These are phyloP conservation scores for Aphaenogaster floridana DNA, from an alignment of 1,140 invertebrate species.

Conservation along the genomic window DNA sequence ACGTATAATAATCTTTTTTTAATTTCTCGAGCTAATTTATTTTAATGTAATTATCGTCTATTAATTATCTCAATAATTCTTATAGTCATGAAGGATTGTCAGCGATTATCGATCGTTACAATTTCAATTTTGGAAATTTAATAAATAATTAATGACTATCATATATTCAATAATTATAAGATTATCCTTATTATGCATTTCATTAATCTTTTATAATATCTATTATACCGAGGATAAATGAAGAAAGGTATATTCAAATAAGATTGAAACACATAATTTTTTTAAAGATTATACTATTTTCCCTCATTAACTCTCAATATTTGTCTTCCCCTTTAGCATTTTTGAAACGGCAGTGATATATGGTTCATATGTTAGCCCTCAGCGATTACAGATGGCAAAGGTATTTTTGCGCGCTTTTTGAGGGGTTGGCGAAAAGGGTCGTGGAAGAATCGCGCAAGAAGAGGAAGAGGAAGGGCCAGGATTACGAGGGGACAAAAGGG, in stretches of 20 bases:
- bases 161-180: not conserved
- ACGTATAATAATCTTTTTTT: not conserved
- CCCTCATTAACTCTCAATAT: not conserved
- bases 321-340: not conserved
- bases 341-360: not conserved
- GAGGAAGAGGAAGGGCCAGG: conserved; percentile 22
- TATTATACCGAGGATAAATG: not conserved
- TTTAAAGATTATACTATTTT: not conserved
- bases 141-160: not conserved
- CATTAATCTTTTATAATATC: not conserved
- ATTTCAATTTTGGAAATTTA: not conserved
- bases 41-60: not conserved
- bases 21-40: conserved; percentile 1
- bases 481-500: conserved; percentile 30
- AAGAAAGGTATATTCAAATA: not conserved
- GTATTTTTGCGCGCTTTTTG: conserved; percentile 19
- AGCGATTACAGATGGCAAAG: not conserved
- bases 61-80: not conserved
- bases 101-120: not conserved
- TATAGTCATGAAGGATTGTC: not conserved
- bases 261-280: not conserved
- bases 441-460: conserved; percentile 21
- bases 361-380: not conserved
- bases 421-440: not conserved
- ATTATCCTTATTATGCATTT: not conserved